Evolutionary conservation across 2,888 invertebrate species (phyloP), one percentile per base, ranked within the genome.

Genomic region (Drosophila rubida): DNA sequence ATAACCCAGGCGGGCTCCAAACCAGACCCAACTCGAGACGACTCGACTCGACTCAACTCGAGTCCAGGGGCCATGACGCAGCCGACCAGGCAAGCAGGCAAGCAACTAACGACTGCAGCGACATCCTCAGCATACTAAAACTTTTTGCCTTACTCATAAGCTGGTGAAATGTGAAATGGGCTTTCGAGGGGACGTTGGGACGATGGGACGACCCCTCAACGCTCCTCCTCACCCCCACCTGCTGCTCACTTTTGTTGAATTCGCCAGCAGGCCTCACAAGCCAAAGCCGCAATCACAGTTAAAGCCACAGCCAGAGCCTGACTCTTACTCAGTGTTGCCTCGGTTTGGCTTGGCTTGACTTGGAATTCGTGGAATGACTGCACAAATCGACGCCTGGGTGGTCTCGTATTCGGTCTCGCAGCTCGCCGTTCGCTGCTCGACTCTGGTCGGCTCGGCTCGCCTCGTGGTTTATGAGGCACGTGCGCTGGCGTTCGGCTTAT

Each of bases 351-450:
- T 82, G 74, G 88, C 76, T 72, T 75, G 64, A 59, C 63, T 30
- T 82, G 74, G 88, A 85, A 82, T 82, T 82, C 82, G 83, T 87
- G 82, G 82, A 82, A 82, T 82, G 82, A 82, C 85, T 82, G 87
- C 87, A 85, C 85, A 82, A 82, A 87, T 82, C 75, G 85, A 44
- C 63, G 72, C 86, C 67, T 82, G 82, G 82, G 82, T 82, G 82
- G 82, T 82, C 82, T 46, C 53, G 13, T 14, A 30, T 48, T 59
- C 53, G 25, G 61, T 71, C 49, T 25, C 44, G 7, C 4, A 2
- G 8, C 27, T 19, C 30, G 11, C 22, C 45, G n/a, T n/a, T 50
- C 59, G 13, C 8, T 11, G 30, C 44, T 23, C 44, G 1, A 16
- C 69, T 53, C 30, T 14, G 14, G 48, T 50, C 22, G 9, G 8